Evolutionary conservation across 1,140 invertebrate genomes (phyloP).

Genomic region (Drosophila watanabei): DNA sequence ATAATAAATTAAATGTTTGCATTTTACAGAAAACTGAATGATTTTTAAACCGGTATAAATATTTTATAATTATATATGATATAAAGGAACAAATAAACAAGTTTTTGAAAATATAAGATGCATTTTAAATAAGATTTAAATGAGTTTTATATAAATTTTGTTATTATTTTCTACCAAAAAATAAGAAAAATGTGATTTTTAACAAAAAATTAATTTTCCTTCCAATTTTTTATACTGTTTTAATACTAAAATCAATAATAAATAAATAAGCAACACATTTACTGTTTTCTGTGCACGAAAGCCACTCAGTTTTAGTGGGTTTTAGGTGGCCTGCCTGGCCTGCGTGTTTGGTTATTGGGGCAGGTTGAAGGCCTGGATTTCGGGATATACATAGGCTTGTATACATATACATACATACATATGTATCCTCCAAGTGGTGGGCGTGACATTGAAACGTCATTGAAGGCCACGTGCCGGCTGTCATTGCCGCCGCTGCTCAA

Average conservation of each 20-base stretch:
- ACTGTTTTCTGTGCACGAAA: neutral
- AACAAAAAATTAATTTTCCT: no score
- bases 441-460: slow-evolving; percentile 75
- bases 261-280: neutral
- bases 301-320: slow-evolving; percentile 16
- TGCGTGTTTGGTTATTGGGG: slow-evolving; percentile 43
- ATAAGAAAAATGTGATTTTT: neutral
- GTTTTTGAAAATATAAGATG: neutral
- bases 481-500: slow-evolving; percentile 14
- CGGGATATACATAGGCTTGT: slow-evolving; percentile 11
- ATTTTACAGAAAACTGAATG: neutral
- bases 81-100: no score
- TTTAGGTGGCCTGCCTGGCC: neutral
- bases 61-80: no score
- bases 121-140: neutral
- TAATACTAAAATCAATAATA: neutral
- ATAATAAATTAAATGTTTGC: neutral
- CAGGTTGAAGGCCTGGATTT: slow-evolving; percentile 39
- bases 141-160: neutral
- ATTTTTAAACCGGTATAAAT: neutral
- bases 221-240: neutral
- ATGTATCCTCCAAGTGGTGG: slow-evolving; percentile 1
- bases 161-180: neutral
- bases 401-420: neutral
- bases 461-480: slow-evolving; percentile 61